Evolutionary conservation across 2,797 vertebrate species (phyloP).

Genomic region (Microtus californicus): DNA sequence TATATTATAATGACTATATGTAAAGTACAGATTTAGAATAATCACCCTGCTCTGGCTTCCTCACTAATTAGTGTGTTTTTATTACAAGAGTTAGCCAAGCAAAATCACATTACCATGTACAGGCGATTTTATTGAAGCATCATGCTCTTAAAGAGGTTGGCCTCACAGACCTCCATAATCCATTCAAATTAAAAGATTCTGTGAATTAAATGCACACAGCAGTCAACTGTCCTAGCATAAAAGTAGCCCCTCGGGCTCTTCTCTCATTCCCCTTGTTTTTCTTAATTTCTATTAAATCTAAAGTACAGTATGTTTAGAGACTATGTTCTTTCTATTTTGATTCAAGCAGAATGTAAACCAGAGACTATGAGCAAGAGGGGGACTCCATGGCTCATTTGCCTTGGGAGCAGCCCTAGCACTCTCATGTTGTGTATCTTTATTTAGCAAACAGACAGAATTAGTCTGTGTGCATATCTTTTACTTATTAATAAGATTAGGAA

Average conservation of each 20-base stretch:
- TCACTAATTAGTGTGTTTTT: slow-evolving; percentile 43
- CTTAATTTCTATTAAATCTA: neutral
- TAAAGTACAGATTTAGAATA: slow-evolving; percentile 23
- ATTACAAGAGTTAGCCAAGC: slow-evolving; percentile 51
- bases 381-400: neutral
- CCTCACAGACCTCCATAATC: slow-evolving; percentile 40
- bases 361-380: neutral
- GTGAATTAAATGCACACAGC: slow-evolving; percentile 1
- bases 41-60: slow-evolving; percentile 6
- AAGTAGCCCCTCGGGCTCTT: neutral
- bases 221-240: neutral
- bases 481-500: neutral
- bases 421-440: neutral
- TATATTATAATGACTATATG: neutral
- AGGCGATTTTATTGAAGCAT: slow-evolving; percentile 28
- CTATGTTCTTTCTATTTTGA: neutral
- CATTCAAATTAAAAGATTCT: slow-evolving; percentile 52
- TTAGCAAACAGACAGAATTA: neutral
- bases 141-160: neutral
- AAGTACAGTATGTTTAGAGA: neutral
- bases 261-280: neutral
- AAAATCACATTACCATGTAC: slow-evolving; percentile 43
- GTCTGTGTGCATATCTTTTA: neutral
- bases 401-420: rapidly evolving
- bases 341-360: neutral